Evolutionary conservation across 2,888 invertebrate species (phyloP).

Genomic region (Andrena trimmerana): DNA sequence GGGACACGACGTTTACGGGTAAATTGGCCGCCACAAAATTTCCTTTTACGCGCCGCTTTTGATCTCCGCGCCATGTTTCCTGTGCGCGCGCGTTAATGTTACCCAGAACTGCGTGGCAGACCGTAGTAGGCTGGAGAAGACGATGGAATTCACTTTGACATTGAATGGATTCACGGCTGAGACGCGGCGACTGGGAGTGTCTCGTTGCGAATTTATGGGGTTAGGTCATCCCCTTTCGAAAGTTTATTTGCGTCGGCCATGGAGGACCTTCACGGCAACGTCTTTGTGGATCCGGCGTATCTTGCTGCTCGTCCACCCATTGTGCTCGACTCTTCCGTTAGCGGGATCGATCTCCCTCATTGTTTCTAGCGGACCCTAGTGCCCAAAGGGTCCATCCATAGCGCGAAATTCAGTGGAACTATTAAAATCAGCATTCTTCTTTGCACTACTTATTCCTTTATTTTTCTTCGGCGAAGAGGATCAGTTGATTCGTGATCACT

Average conservation of each 20-base stretch:
- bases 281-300: constrained; percentile 43
- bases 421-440: too few relatives aligned
- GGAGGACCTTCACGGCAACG: constrained; percentile 26
- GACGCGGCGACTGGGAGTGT: constrained; percentile 77
- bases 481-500: too few relatives aligned
- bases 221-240: constrained; percentile 75
- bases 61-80: constrained; percentile 51
- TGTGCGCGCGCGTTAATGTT: not conserved
- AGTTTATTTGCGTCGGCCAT: constrained; percentile 70
- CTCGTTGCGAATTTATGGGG: constrained; percentile 79
- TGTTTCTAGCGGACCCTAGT: not conserved
- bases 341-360: constrained; percentile 9
- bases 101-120: not conserved
- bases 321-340: constrained; percentile 11
- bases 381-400: not conserved
- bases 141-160: constrained; percentile 74
- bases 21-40: constrained; percentile 58
- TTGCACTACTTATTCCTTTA: too few relatives aligned
- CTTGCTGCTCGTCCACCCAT: constrained; percentile 5
- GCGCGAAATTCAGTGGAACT: not conserved
- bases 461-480: too few relatives aligned
- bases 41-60: constrained; percentile 50
- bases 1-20: constrained; percentile 18
- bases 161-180: constrained; percentile 76
- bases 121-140: constrained; percentile 17